These are phyloP conservation scores for Mastomys coucha DNA, from an alignment of 2,113 vertebrate genomes.

Conservation along the genomic window DNA sequence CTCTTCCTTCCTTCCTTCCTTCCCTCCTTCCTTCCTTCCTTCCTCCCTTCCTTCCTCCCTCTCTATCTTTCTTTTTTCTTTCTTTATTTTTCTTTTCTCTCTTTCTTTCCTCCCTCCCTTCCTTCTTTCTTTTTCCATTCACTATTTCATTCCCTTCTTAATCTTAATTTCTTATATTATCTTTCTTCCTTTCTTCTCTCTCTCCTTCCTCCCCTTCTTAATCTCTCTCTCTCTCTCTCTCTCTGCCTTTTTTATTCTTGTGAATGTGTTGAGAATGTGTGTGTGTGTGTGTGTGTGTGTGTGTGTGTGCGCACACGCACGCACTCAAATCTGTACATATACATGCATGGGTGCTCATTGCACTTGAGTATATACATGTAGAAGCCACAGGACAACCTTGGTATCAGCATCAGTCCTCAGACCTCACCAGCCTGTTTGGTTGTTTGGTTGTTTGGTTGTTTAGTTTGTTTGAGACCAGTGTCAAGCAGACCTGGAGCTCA, in stretches of 20 bases:
- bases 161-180: no score
- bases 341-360: neutral
- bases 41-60: rapidly evolving
- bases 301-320: no score
- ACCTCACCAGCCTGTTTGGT: neutral
- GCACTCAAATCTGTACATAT: neutral
- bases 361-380: neutral
- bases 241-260: neutral
- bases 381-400: neutral
- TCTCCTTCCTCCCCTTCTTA: no score
- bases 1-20: rapidly evolving
- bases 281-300: neutral
- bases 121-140: neutral
- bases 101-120: no score
- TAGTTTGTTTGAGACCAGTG: neutral
- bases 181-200: neutral
- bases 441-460: no score
- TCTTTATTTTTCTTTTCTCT: neutral
- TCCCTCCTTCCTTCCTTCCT: rapidly evolving
- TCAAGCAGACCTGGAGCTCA: no score
- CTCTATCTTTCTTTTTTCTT: neutral
- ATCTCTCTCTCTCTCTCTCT: no score
- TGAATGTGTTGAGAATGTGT: no score
- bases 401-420: no score
- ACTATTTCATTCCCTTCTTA: no score